Evolutionary conservation across 2,888 invertebrate species (phyloP).

Genomic region (Pseudolycoriella hygida): DNA sequence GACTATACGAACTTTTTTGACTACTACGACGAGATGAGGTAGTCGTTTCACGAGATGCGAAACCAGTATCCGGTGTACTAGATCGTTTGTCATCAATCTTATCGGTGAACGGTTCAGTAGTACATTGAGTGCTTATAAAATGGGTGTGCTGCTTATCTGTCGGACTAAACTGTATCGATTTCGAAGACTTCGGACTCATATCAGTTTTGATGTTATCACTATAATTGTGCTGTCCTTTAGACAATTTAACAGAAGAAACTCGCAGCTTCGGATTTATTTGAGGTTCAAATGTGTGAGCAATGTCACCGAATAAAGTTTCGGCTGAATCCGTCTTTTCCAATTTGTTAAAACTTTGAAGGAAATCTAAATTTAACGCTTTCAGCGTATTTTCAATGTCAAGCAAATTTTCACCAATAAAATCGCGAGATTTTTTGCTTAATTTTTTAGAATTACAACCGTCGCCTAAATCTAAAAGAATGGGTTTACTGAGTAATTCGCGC

Average conservation of each 20-base stretch:
- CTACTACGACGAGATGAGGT: constrained; percentile 28
- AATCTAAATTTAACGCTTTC: constrained; percentile 28
- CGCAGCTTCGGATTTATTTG: constrained; percentile 6
- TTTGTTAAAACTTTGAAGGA: constrained; percentile 29
- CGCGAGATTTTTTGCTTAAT: constrained; percentile 16
- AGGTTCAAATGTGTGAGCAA: constrained; percentile 11
- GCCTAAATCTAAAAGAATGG: constrained; percentile 24
- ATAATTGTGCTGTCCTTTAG: constrained; percentile 3
- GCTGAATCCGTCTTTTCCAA: constrained; percentile 30
- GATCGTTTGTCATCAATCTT: constrained; percentile 26
- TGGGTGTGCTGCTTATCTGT: constrained; percentile 23
- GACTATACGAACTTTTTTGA: constrained; percentile 28
- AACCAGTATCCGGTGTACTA: constrained; percentile 28
- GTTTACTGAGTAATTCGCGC: constrained; percentile 45
- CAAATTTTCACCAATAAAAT: constrained; percentile 26
- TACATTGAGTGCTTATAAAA: constrained; percentile 13
- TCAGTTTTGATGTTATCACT: neutral
- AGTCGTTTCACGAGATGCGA: constrained; percentile 27
- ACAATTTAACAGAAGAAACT: constrained; percentile 4
- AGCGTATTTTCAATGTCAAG: constrained; percentile 29
- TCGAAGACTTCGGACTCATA: constrained; percentile 9
- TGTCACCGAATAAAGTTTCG: constrained; percentile 21
- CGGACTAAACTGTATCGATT: constrained; percentile 16
- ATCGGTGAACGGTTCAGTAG: constrained; percentile 15
- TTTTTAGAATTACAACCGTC: constrained; percentile 2